Percentiles rank a stretch among this genome's conserved stretches.
Evolutionary conservation across 2,113 vertebrate species (phyloP).

Genomic region (Channa maculata): DNA sequence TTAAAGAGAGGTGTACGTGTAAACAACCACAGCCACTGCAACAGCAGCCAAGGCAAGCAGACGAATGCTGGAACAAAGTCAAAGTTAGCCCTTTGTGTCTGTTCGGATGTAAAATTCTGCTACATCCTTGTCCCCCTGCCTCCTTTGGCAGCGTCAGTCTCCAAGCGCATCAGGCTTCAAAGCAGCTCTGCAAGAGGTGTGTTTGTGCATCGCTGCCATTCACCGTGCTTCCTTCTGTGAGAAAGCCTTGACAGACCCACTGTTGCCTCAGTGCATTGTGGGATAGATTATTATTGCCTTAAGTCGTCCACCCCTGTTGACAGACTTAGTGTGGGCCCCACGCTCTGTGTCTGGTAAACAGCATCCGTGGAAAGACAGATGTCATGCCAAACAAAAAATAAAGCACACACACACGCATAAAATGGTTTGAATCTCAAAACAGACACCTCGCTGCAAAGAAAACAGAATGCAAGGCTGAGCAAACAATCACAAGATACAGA

Average conservation of each 20-base stretch:
- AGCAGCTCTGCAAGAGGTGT: slow-evolving; percentile 66
- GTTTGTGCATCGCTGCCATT: slow-evolving; percentile 73
- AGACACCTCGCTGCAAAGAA: slow-evolving; percentile 47
- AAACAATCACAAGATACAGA: slow-evolving; percentile 52
- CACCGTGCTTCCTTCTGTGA: slow-evolving; percentile 50
- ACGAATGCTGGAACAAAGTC: slow-evolving; percentile 62
- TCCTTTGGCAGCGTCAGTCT: slow-evolving; percentile 48
- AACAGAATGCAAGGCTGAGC: slow-evolving; percentile 41
- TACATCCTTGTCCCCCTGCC: slow-evolving; percentile 65
- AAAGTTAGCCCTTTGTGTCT: slow-evolving; percentile 72
- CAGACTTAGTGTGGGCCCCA: slow-evolving; percentile 69
- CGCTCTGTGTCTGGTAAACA: slow-evolving; percentile 71
- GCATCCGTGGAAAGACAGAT: slow-evolving; percentile 71
- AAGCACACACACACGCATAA: slow-evolving; percentile 16
- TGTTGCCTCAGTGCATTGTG: slow-evolving; percentile 74
- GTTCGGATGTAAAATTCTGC: slow-evolving; percentile 68
- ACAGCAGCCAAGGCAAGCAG: slow-evolving; percentile 50
- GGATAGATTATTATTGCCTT: slow-evolving; percentile 75
- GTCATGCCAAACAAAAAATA: slow-evolving; percentile 58
- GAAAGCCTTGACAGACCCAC: slow-evolving; percentile 69
- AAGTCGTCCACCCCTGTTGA: slow-evolving; percentile 74
- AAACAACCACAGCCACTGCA: slow-evolving; percentile 59
- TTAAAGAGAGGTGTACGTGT: slow-evolving; percentile 55
- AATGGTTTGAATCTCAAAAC: slow-evolving; percentile 62
- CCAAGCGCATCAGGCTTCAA: slow-evolving; percentile 65